phyloP scores from a whole-genome alignment of 1,140 invertebrate species.

The Aphelinus atriplicis region DNA sequence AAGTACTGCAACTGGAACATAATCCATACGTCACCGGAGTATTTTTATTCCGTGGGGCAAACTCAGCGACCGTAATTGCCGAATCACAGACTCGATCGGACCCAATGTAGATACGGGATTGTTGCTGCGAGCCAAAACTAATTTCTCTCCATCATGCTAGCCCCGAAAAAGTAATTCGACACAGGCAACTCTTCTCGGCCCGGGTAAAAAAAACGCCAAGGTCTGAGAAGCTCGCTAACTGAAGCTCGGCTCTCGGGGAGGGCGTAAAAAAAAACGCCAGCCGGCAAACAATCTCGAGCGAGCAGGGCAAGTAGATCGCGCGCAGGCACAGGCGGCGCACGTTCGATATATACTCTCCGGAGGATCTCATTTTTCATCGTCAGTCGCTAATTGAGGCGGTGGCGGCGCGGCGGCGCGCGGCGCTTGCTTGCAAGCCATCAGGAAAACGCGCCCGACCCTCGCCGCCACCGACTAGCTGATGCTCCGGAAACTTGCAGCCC shows the following conservation, averaged over 20 bases:
- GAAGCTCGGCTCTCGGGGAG: not conserved
- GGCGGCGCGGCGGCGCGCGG: not conserved
- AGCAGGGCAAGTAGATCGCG: not conserved
- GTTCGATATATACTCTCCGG: constrained; percentile 35
- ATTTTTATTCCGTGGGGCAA: no score
- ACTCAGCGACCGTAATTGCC: no score
- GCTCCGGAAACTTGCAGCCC: constrained; percentile 20
- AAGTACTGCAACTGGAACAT: no score
- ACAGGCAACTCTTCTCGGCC: no score
- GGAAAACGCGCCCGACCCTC: constrained; percentile 29
- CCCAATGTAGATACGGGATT: no score
- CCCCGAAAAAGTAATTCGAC: no score
- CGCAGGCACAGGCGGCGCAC: not conserved
- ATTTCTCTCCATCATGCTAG: no score
- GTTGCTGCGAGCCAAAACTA: no score
- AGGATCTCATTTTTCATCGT: constrained; percentile 45
- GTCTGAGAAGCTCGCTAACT: no score
- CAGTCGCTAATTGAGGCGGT: constrained; percentile 37
- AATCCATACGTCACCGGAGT: no score
- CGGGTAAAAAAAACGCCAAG: no score
- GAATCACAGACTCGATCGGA: no score
- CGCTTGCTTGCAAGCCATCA: constrained; percentile 7
- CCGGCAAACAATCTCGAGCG: not conserved
- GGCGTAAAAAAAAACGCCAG: not conserved
- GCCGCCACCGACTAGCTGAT: not conserved